phyloP scores from a whole-genome alignment of 2,888 invertebrate genomes.

The Tenthredo scrophulariae region DNA sequence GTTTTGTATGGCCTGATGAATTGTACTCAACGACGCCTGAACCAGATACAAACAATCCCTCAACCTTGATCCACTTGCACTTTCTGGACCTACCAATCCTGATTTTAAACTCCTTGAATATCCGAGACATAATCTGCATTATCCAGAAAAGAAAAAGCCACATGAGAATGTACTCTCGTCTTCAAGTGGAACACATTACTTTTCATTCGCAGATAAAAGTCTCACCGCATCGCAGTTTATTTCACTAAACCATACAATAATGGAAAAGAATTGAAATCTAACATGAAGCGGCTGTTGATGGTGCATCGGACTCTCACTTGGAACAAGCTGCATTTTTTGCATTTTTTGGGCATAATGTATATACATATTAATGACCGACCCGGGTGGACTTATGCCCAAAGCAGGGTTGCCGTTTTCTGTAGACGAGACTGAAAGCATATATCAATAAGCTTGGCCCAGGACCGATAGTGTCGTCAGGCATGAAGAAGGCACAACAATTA shows the following conservation, averaged over 20 bases:
- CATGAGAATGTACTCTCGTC: neutral
- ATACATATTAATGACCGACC: too few relatives aligned
- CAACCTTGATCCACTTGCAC: slow-evolving; percentile 52
- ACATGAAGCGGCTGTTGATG: too few relatives aligned
- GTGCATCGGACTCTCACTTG: too few relatives aligned
- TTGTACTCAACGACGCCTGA: slow-evolving; percentile 43
- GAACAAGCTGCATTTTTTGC: too few relatives aligned
- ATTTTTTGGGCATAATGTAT: too few relatives aligned
- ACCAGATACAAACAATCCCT: slow-evolving; percentile 50
- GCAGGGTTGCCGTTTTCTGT: too few relatives aligned
- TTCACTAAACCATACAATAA: neutral
- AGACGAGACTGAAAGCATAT: too few relatives aligned
- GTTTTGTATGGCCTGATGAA: slow-evolving; percentile 47
- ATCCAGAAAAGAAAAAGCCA: neutral
- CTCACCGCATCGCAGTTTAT: neutral
- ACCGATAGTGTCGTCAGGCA: too few relatives aligned
- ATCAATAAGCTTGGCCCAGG: too few relatives aligned
- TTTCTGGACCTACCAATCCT: slow-evolving; percentile 30
- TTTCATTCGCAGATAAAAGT: neutral
- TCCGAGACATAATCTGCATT: neutral
- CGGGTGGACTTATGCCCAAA: too few relatives aligned
- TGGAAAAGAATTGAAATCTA: too few relatives aligned
- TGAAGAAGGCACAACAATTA: too few relatives aligned
- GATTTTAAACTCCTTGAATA: neutral
- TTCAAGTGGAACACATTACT: neutral